phyloP scores from a whole-genome alignment of 2,888 invertebrate genomes.

The Himalopsyche kuldschensis region DNA sequence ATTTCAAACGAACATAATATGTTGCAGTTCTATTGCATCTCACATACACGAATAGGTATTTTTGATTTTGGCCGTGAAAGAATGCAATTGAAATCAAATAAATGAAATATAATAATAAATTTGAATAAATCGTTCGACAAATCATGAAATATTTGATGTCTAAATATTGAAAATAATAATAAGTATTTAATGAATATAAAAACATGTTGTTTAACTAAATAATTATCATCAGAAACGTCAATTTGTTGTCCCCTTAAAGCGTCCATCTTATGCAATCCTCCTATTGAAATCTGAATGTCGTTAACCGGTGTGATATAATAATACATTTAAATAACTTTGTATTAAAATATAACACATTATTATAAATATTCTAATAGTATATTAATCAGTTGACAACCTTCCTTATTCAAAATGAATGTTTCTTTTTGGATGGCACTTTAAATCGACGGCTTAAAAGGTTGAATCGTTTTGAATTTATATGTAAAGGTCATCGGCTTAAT shows the following conservation, averaged over 20 bases:
- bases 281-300: constrained; percentile 18
- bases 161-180: not conserved
- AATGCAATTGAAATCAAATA: not conserved
- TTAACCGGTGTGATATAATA: constrained; percentile 4
- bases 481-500: no score
- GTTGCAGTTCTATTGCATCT: no score
- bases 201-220: not conserved
- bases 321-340: not conserved
- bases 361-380: not conserved
- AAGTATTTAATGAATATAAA: not conserved
- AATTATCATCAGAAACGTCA: not conserved
- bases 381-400: not conserved
- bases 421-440: not conserved
- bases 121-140: not conserved
- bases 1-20: no score
- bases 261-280: constrained; percentile 27
- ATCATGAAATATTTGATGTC: constrained; percentile 6
- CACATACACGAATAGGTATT: no score
- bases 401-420: not conserved
- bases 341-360: not conserved
- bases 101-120: not conserved
- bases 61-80: not conserved
- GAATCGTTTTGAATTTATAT: no score
- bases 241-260: constrained; percentile 9
- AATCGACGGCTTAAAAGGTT: not conserved